These are phyloP conservation scores for Mormyrus iriodes DNA, from an alignment of 2,113 vertebrate genomes.

Conservation along the genomic window DNA sequence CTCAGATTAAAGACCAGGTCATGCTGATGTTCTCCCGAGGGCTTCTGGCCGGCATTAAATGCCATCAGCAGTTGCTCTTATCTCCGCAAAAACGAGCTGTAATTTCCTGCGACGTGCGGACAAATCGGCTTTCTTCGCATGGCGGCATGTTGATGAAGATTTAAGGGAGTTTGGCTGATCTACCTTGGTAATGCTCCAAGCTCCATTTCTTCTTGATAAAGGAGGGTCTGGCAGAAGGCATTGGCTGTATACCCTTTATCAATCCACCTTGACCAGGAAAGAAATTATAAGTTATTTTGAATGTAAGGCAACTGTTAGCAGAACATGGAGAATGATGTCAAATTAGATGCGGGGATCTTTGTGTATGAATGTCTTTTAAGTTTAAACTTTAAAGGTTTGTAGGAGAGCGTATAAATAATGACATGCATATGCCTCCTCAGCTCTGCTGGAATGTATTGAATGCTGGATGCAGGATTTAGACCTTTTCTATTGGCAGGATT, in stretches of 20 bases:
- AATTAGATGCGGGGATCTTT: not conserved
- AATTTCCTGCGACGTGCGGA: not conserved
- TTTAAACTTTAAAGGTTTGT: not conserved
- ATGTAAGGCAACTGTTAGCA: not conserved
- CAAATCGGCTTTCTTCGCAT: not conserved
- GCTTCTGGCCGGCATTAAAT: not conserved
- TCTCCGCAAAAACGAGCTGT: not conserved
- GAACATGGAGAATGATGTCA: not conserved
- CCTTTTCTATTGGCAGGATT: slow-evolving; percentile 66
- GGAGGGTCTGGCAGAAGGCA: not conserved
- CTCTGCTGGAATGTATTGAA: not conserved
- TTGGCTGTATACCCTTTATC: not conserved
- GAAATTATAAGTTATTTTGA: not conserved
- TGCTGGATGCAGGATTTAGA: not conserved
- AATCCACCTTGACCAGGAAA: not conserved
- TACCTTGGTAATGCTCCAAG: not conserved
- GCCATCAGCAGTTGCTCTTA: not conserved
- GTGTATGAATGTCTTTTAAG: not conserved
- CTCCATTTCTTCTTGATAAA: not conserved
- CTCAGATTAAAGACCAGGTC: not conserved
- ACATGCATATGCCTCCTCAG: not conserved
- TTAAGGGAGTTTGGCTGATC: not conserved
- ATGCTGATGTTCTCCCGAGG: not conserved
- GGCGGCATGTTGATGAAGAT: not conserved
- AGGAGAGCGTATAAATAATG: not conserved